phyloP scores from a whole-genome alignment of 2,797 vertebrate species.

The Gymnopithys bicolor region DNA sequence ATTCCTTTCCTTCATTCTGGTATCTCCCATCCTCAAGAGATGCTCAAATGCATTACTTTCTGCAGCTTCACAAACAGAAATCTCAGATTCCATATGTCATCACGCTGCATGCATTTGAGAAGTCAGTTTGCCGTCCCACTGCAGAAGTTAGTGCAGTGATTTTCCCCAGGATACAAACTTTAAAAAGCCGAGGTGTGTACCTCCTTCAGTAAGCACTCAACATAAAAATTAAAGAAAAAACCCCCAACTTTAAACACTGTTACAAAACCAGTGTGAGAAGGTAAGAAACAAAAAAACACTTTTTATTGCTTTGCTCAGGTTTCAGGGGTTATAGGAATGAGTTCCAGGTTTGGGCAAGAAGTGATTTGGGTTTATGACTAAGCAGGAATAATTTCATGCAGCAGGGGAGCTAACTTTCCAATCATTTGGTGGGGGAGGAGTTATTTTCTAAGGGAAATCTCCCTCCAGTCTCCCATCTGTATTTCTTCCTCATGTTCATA shows the following conservation, averaged over 20 bases:
- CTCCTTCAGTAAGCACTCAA: neutral
- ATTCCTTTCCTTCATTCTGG: neutral
- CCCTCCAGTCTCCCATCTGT: neutral
- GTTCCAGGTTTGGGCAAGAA: neutral
- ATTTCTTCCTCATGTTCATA: neutral
- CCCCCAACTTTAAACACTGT: neutral
- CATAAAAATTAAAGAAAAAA: neutral
- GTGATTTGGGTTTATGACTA: neutral
- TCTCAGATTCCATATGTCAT: neutral
- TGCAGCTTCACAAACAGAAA: neutral
- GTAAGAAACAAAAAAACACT: neutral
- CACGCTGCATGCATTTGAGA: neutral
- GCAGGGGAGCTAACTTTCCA: neutral
- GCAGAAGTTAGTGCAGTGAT: neutral
- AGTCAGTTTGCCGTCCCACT: neutral
- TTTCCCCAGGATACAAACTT: neutral
- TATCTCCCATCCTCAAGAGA: neutral
- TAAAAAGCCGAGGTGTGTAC: neutral
- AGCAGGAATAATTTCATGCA: neutral
- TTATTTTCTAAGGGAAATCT: neutral
- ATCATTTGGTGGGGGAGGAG: fast-evolving
- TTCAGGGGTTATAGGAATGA: neutral
- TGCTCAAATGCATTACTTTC: neutral
- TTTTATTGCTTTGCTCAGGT: neutral
- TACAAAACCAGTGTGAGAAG: neutral